A percentile compares a stretch with the other conserved stretches of the same genome.
Conservation (phyloP, 1,140 invertebrate species). For the Drosophila pandora region DNA sequence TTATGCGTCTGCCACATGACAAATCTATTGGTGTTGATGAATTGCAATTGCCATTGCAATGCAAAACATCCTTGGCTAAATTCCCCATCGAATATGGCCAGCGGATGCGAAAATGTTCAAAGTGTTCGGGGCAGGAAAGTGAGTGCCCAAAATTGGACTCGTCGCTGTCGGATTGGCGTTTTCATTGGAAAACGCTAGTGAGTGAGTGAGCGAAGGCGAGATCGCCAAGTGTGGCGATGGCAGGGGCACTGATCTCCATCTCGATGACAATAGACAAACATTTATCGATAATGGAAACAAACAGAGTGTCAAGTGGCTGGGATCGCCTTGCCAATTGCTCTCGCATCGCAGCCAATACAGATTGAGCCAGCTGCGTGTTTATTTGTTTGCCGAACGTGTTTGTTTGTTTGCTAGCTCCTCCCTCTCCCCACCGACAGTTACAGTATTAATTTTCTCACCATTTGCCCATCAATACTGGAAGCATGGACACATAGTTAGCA, state of each 20-base stretch:
- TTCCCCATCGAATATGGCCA: slow-evolving; percentile 39
- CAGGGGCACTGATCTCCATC: slow-evolving; percentile 49
- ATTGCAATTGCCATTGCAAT: slow-evolving; percentile 71
- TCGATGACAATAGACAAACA: slow-evolving; percentile 53
- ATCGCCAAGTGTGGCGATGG: slow-evolving; percentile 39
- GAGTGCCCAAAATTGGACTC: slow-evolving; percentile 61
- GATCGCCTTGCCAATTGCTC: slow-evolving; percentile 32
- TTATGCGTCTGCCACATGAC: slow-evolving; percentile 73
- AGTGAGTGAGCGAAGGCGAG: slow-evolving; percentile 26
- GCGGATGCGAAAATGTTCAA: slow-evolving; percentile 18
- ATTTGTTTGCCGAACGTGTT: slow-evolving; percentile 45
- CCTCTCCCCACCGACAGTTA: not conserved
- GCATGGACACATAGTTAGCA: slow-evolving; percentile 14
- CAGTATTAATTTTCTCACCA: slow-evolving; percentile 26
- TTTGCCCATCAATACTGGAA: slow-evolving; percentile 18
- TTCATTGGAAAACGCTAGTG: slow-evolving; percentile 53
- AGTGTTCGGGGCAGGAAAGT: slow-evolving; percentile 62
- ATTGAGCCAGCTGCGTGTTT: slow-evolving; percentile 30
- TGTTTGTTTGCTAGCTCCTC: slow-evolving; percentile 5
- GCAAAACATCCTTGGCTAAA: slow-evolving; percentile 67
- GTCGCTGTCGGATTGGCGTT: slow-evolving; percentile 21
- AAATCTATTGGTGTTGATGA: slow-evolving; percentile 71
- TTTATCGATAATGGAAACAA: slow-evolving; percentile 47
- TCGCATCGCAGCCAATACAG: no score
- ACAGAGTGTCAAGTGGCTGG: slow-evolving; percentile 41